Evolutionary conservation across 2,797 vertebrate genomes (phyloP).

Genomic region (Hippoglossus hippoglossus): DNA sequence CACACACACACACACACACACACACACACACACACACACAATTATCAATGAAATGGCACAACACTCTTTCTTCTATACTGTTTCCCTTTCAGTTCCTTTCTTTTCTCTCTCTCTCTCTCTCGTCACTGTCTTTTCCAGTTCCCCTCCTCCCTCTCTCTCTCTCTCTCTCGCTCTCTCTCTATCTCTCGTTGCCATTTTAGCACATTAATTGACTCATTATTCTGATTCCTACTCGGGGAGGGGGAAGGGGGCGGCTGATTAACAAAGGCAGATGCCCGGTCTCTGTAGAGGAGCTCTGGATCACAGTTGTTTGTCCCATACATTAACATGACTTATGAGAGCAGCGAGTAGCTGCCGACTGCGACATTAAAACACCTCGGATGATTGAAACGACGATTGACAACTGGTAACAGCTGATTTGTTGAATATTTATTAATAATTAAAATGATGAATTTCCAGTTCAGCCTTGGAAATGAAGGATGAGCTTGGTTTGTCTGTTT

Average conservation of each 20-base stretch:
- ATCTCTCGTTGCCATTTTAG: constrained; percentile 92
- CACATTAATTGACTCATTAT: constrained; percentile 97
- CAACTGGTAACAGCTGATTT: not conserved
- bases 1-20: constrained; percentile 23
- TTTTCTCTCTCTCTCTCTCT: constrained; percentile 22
- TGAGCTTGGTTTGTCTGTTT: too few relatives aligned
- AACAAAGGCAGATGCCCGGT: constrained; percentile 91
- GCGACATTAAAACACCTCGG: too few relatives aligned
- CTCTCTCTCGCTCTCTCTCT: constrained; percentile 37
- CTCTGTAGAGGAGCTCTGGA: constrained; percentile 85
- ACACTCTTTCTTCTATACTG: constrained; percentile 37
- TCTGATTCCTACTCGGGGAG: constrained; percentile 86
- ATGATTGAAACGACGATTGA: not conserved
- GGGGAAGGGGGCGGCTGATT: constrained; percentile 81
- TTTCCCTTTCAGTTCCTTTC: constrained; percentile 23
- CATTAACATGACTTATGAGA: constrained; percentile 88
- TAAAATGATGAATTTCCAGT: too few relatives aligned
- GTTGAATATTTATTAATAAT: too few relatives aligned
- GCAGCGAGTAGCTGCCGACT: not conserved
- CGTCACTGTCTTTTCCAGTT: too few relatives aligned
- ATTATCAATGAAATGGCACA: constrained; percentile 47
- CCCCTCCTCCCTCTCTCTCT: constrained; percentile 6
- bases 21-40: constrained; percentile 27
- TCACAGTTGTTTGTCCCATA: constrained; percentile 83
- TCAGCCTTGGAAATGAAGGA: too few relatives aligned